Conservation (phyloP, 2,888 invertebrate genomes). For the Lasioglossum morio region DNA sequence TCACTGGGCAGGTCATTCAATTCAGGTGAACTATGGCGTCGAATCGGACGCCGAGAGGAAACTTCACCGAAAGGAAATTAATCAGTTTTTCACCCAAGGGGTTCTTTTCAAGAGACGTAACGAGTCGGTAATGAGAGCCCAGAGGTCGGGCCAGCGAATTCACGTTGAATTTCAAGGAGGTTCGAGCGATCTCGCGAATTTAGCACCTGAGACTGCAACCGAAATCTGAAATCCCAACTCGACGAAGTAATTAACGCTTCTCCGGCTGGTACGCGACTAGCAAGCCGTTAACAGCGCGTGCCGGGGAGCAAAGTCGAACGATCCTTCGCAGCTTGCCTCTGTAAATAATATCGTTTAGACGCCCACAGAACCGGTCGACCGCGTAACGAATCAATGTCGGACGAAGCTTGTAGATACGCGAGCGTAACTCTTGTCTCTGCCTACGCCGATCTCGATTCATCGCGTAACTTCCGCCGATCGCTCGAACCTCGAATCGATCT, state of each 20-base stretch:
- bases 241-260: neutral
- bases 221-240: neutral
- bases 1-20: neutral
- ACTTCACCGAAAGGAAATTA: neutral
- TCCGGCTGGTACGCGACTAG: neutral
- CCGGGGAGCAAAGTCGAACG: conserved; percentile 7
- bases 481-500: neutral
- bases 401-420: conserved; percentile 40
- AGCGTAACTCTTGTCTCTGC: conserved; percentile 46
- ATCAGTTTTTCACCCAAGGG: neutral
- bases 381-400: conserved; percentile 53
- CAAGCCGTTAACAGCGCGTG: neutral
- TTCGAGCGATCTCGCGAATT: neutral
- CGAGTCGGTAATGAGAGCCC: neutral
- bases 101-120: neutral
- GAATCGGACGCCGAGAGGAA: neutral
- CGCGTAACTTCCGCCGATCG: conserved; percentile 51
- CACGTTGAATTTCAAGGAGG: conserved; percentile 1
- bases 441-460: conserved; percentile 69
- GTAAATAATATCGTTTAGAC: conserved; percentile 29
- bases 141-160: neutral
- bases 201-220: neutral
- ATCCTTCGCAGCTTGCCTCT: neutral
- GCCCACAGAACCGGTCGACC: conserved; percentile 25
- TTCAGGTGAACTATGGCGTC: neutral